Evolutionary conservation across 2,113 vertebrate species (phyloP).

Genomic region (Rhinoderma darwinii): DNA sequence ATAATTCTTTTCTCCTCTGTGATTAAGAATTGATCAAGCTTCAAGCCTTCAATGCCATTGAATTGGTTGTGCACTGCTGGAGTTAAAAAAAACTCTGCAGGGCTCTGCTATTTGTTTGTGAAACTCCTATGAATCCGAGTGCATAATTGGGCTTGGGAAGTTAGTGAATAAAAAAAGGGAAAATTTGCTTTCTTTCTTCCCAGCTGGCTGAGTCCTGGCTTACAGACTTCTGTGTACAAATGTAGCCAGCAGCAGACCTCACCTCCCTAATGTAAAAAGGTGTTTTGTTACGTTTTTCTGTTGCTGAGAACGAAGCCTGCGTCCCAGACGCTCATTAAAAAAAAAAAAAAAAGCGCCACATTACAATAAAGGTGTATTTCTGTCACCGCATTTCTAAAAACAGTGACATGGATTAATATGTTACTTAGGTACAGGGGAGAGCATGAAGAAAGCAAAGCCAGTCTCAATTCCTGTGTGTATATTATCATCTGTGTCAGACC

Average conservation of each 20-base stretch:
- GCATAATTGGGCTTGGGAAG: constrained; percentile 95
- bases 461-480: constrained; percentile 84
- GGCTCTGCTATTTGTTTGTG: constrained; percentile 93
- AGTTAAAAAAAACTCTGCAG: constrained; percentile 85
- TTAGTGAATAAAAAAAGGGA: constrained; percentile 72
- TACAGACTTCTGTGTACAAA: constrained; percentile 87
- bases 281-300: constrained; percentile 86
- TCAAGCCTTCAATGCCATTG: constrained; percentile 87
- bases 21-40: constrained; percentile 91
- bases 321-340: constrained; percentile 86
- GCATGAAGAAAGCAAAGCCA: constrained; percentile 69
- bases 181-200: constrained; percentile 83
- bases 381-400: constrained; percentile 84
- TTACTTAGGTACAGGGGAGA: constrained; percentile 81
- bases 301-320: constrained; percentile 80
- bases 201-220: constrained; percentile 85
- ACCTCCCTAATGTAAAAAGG: constrained; percentile 85
- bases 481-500: constrained; percentile 88
- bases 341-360: constrained; percentile 66
- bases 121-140: constrained; percentile 96
- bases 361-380: constrained; percentile 87
- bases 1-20: constrained; percentile 85
- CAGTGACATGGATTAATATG: constrained; percentile 92
- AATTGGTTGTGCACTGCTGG: constrained; percentile 85
- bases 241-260: constrained; percentile 87